A percentile compares a stretch with the other conserved stretches of the same genome.
These are phyloP conservation scores for Thomomys bottae DNA, from an alignment of 2,113 vertebrate species.

Conservation along the genomic window DNA sequence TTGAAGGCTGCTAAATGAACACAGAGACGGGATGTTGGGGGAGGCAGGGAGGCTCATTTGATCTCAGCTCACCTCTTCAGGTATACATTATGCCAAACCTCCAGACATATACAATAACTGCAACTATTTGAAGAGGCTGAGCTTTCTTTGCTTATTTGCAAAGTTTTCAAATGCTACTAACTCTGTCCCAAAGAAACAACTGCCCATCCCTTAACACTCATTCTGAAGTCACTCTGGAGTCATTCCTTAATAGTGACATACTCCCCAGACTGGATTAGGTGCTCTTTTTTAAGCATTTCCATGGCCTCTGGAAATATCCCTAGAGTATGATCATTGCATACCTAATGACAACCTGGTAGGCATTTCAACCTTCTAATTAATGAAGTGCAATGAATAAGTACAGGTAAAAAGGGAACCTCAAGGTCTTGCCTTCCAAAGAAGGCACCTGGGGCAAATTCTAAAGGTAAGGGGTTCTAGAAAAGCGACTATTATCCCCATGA, in stretches of 20 bases:
- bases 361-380: background rate
- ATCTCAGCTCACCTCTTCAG: background rate
- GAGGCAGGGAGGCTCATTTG: background rate
- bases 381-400: background rate
- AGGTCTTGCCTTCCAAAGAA: background rate
- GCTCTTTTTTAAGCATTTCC: background rate
- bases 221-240: background rate
- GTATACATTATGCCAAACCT: conserved; percentile 2
- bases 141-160: background rate
- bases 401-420: background rate
- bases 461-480: background rate
- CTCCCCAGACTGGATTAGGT: background rate
- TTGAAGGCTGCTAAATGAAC: background rate
- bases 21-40: background rate
- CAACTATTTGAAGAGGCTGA: background rate
- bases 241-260: background rate
- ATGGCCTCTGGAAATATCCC: background rate
- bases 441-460: background rate
- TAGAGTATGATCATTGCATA: background rate
- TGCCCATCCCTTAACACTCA: background rate
- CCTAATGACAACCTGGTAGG: background rate
- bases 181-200: background rate
- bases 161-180: background rate
- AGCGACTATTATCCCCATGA: too few relatives aligned
- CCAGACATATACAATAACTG: background rate